Percentiles rank a stretch among this genome's conserved stretches.
Conservation (phyloP, 2,113 vertebrate species). For the Phasianus colchicus region DNA sequence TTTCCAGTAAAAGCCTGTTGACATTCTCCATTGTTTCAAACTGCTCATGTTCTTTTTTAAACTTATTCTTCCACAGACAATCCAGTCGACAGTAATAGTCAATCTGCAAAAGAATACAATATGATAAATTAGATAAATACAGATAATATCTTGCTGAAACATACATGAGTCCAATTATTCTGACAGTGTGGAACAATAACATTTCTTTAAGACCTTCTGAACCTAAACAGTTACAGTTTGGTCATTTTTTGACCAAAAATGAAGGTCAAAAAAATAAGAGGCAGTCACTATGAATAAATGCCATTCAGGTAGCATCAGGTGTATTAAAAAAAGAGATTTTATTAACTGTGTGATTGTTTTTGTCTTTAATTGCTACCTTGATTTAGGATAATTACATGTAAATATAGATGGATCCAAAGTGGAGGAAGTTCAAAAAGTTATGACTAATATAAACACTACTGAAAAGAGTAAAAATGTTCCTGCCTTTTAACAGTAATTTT, state of each 20-base stretch:
- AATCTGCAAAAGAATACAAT: slow-evolving; percentile 77
- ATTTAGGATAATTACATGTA: not conserved
- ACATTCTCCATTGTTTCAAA: slow-evolving; percentile 98
- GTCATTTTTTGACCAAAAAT: not conserved
- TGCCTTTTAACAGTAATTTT: not conserved
- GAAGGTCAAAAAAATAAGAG: not conserved
- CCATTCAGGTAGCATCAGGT: not conserved
- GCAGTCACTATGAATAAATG: not conserved
- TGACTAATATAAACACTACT: not conserved
- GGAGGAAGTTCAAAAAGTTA: not conserved
- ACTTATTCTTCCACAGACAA: slow-evolving; percentile 95
- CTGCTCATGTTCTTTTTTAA: slow-evolving; percentile 93
- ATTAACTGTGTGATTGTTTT: not conserved
- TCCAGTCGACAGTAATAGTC: slow-evolving; percentile 94
- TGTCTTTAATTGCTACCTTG: not conserved
- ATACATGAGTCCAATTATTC: not conserved
- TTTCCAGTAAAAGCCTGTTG: slow-evolving; percentile 95
- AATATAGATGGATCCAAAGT: not conserved
- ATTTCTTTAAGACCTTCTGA: not conserved
- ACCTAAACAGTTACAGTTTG: not conserved
- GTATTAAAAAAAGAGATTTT: not conserved
- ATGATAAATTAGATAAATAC: not conserved
- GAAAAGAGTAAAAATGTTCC: not conserved
- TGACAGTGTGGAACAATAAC: not conserved
- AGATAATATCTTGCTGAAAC: not conserved